Base-by-base conservation (phyloP, 1,140 invertebrate genomes). In the Hyles vespertilio region DNA sequence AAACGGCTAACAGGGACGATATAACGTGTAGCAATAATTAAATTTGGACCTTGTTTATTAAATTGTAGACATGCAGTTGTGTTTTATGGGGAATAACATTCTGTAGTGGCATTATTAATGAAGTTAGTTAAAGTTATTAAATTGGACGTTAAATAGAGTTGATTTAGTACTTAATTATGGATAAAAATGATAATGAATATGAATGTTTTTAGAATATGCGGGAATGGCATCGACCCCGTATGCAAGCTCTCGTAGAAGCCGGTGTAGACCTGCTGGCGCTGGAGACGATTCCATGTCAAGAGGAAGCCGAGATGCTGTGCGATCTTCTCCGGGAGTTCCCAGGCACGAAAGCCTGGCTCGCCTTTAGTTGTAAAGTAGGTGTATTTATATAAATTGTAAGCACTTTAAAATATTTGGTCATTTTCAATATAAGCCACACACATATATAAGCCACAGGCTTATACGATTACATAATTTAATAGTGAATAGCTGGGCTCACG, bases 281-380 rank as follows among this genome's bases (percentile, higher is more conserved):
- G 60, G 97, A 99, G 85, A 98, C 97, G 0, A 94, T 98, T 66
- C 97, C 97, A 8, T 95, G 95, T 60, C 86, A 92, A 67, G 90
- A 92, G 52, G 97, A 98, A 88, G 97, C 95, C 0, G 91, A 95
- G 81, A 94, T 95, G 70, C 81, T 98, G 1, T 89, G 96, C 3
- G 91, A 95, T 49, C 81, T 97, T 32, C 74, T 98, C 10, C 86
- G 91, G 3, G 92, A 96, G 61, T 96, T 93, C 85, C 94, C 94
- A 10, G 70, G 90, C 40, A 81, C 90, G 0, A 94, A 93, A 81
- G 95, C 94, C 8, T 98, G 96, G 95, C 81, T 98, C 0, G 91
- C 93, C n/a, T 97, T 97, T 84, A 95, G 94, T 45, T 95, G 95
- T 78, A 92, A 93, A 89, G 94, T 95, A 85, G 77, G 82, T 79